These are phyloP conservation scores for Lepidurus apus DNA, from an alignment of 1,140 invertebrate genomes.

Conservation along the genomic window DNA sequence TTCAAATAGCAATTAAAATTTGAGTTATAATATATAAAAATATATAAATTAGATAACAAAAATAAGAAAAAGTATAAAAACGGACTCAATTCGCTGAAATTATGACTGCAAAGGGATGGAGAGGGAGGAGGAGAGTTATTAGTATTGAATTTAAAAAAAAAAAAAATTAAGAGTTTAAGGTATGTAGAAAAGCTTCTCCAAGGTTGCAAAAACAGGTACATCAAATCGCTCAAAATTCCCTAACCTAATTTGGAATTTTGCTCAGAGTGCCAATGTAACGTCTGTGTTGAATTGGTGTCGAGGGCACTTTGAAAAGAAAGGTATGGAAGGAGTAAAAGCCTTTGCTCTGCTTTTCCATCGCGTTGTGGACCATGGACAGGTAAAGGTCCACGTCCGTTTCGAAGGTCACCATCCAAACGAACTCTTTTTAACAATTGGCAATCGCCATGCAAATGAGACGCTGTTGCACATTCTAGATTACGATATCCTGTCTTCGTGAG, in stretches of 20 bases:
- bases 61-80: too few relatives aligned
- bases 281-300: constrained; percentile 16
- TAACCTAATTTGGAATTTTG: constrained; percentile 11
- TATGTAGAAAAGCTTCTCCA: neutral
- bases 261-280: neutral
- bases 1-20: too few relatives aligned
- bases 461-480: too few relatives aligned
- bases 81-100: too few relatives aligned
- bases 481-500: too few relatives aligned
- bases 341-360: constrained; percentile 8
- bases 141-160: too few relatives aligned
- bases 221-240: neutral
- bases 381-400: constrained; percentile 14
- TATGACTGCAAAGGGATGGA: too few relatives aligned
- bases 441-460: neutral
- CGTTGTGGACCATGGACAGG: neutral
- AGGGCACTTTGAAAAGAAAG: constrained; percentile 7
- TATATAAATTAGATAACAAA: too few relatives aligned
- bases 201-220: neutral
- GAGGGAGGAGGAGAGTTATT: too few relatives aligned
- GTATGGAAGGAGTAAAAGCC: constrained; percentile 2
- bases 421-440: neutral
- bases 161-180: neutral
- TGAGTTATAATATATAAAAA: too few relatives aligned
- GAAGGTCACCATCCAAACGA: neutral